Base-by-base conservation (phyloP, 2,797 vertebrate genomes). In the Onychomys leucogaster region DNA sequence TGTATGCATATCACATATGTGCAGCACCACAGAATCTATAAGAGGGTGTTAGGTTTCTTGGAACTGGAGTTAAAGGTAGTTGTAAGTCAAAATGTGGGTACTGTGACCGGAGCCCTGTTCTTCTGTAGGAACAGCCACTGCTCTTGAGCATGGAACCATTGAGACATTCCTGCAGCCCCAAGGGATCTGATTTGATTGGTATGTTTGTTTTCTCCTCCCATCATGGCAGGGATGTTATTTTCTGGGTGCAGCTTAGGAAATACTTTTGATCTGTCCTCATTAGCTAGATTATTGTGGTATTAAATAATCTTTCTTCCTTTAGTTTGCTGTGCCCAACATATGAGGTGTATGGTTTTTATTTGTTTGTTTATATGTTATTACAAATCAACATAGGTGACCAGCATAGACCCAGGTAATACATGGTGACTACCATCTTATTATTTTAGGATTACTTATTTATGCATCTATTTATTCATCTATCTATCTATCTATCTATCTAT, bases 391-490 rank as follows among this genome's bases (percentile, higher is more conserved):
- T 16, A 37, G 16, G 41, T 90, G 69, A 94, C 17, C 83, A 49
- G 59, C 71, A 93, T 63, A 87, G 82, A 87, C 67, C 17, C 41
- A 59, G 49, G 32, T 23, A 59, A 80, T 59, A 86, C 75, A 37
- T 37, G 27, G 43, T n/a, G 80, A 73, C 83, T 52, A 69, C 65
- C 41, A 46, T 73, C 80, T 93, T 95, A 46, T 85, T 94, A 94
- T 34, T 59, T 81, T 37, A 80, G 49, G 5, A 82, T 69, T 52
- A n/a, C n/a, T 49, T 84, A 32, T 61, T 46, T 85, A 65, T 67
- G 14, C 1, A 49, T 49, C 7, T 49, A 49, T 49, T 11, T 49
- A 49, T 49, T n/a, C n/a, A n/a, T 67, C 14, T 1, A 49, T 49
- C 7, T 49, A 49, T 49, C 49, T 49, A 49, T 49, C n/a, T n/a